Evolutionary conservation across 2,113 vertebrate species (phyloP).

Genomic region (Corythoichthys haematopterus): DNA sequence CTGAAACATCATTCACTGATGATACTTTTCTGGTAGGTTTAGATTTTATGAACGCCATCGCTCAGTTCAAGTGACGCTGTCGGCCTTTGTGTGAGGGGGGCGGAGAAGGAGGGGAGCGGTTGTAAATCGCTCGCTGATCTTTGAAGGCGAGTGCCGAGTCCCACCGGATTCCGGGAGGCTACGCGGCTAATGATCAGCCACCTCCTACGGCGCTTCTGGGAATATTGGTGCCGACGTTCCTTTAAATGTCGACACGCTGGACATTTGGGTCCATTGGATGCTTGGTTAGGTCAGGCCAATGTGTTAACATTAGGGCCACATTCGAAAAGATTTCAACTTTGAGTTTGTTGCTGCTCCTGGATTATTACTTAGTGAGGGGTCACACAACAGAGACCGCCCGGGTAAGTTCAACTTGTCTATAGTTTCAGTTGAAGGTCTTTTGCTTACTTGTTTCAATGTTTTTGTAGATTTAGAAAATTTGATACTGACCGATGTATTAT

Average conservation of each 20-base stretch:
- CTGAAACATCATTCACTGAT: too few relatives aligned
- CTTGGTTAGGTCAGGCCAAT: not conserved
- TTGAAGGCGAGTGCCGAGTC: conserved; percentile 50
- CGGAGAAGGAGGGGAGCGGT: conserved; percentile 33
- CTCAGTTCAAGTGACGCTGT: conserved; percentile 38
- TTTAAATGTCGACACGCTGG: not conserved
- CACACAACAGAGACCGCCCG: not conserved
- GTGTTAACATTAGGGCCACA: not conserved
- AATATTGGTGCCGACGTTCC: not conserved
- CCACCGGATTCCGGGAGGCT: conserved; percentile 56
- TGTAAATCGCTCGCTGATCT: conserved; percentile 62
- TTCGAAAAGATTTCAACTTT: conserved; percentile 4
- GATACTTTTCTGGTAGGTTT: too few relatives aligned
- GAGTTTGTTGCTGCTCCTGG: not conserved
- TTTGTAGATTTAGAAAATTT: too few relatives aligned
- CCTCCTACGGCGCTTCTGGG: conserved; percentile 41
- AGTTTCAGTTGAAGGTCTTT: not conserved
- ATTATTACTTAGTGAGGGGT: conserved; percentile 40
- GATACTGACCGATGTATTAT: not conserved
- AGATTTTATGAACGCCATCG: conserved; percentile 55
- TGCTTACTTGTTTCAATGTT: not conserved
- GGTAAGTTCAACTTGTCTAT: not conserved
- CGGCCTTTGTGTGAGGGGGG: conserved; percentile 52
- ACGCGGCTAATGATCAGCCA: conserved; percentile 71
- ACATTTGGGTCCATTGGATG: not conserved